Base-by-base conservation (phyloP, 2,113 vertebrate genomes). In the Dicerorhinus sumatrensis region DNA sequence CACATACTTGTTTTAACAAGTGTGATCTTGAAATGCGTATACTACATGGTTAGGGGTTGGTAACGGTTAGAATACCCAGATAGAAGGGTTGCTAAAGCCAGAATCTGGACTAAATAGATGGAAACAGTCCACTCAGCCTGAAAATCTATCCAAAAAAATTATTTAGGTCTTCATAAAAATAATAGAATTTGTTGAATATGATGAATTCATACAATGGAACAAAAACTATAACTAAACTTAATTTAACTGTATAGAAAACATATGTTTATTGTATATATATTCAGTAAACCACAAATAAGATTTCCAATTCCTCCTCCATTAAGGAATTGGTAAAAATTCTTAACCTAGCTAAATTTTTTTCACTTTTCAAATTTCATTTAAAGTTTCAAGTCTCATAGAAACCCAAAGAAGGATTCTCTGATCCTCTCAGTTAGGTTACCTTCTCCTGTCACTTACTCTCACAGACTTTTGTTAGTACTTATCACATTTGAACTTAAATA, bases 181-280 rank as follows among this genome's bases (percentile, higher is more conserved):
- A 91, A 76, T 51, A 65, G 29, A 84, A 42, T 91, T 17, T 84
- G 5, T 91, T 87, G 23, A 89, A 27, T 91, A 65, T 82, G 25
- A 90, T 70, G 23, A 88, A 91, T 62, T 86, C 9, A n/a, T 31
- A 48, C 51, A 94, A 31, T 76, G 67, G 9, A 70, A 65, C 36
- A 91, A 79, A 95, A 96, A 72, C 23, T 84, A 62, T 72, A 58
- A 46, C 90, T 69, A 76, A 4, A 85, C 20, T 89, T 94, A 76
- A 81, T 23, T 63, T 82, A 91, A 80, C 6, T 58, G 7, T 69
- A 58, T 75, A 89, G n/a, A 65, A 87, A 33, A 67, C 33, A 63
- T n/a, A 27, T 51, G 6, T 51, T 8, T 83, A 56, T 80, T 42
- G 42, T 42, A 42, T 62, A 14, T 27, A 73, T 58, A 83, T 69